A percentile compares a stretch with the other conserved stretches of the same genome.
These are phyloP conservation scores for Sisor rabdophorus DNA, from an alignment of 2,113 vertebrate genomes.

Conservation along the genomic window DNA sequence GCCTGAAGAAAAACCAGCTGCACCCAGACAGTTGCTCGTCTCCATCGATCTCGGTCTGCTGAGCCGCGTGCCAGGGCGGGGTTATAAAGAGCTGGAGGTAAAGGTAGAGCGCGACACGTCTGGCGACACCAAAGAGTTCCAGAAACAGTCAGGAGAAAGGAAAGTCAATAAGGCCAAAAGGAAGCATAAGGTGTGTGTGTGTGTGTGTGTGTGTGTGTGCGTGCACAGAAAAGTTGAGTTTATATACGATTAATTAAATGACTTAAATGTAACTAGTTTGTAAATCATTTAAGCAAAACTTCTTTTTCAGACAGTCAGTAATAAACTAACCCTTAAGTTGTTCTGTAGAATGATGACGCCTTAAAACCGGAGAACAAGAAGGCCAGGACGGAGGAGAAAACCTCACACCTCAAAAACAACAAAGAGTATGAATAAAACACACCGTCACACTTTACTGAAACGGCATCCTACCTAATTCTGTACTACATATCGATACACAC, in stretches of 20 bases:
- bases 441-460: not conserved
- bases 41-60: constrained; percentile 95
- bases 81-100: constrained; percentile 83
- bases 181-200: constrained; percentile 82
- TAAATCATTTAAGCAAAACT: not conserved
- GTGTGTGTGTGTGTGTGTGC: not conserved
- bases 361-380: constrained; percentile 86
- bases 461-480: no score
- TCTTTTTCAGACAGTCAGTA: no score
- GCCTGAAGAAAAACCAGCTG: constrained; percentile 82
- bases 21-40: constrained; percentile 78
- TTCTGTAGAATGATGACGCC: constrained; percentile 79
- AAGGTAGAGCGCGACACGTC: constrained; percentile 83
- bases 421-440: constrained; percentile 81
- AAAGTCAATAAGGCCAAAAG: constrained; percentile 85
- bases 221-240: no score
- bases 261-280: not conserved
- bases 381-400: constrained; percentile 87
- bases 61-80: constrained; percentile 85
- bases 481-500: no score
- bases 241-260: no score
- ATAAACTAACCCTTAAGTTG: not conserved
- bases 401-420: constrained; percentile 81
- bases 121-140: constrained; percentile 76
- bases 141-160: constrained; percentile 83